Base-by-base conservation (phyloP, 2,888 invertebrate species). In the Catocala sponsa region DNA sequence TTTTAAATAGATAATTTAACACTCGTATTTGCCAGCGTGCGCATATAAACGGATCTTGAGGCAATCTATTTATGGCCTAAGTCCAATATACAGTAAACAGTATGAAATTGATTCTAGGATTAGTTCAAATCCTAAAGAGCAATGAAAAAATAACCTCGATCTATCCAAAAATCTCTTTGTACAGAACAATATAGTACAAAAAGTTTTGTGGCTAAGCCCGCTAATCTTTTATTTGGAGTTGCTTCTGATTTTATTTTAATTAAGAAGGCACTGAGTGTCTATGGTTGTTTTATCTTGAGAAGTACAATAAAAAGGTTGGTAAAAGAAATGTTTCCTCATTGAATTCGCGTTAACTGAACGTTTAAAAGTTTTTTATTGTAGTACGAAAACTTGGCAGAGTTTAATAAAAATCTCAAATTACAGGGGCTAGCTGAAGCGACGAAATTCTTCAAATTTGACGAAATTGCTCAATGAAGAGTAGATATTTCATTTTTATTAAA, bases 341-440 rank as follows among this genome's bases (percentile, higher is more conserved):
- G 59, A 65, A 60, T 60, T 61, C 42, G 12, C 50, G 56, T 59
- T 53, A 67, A 59, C 15, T 52, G n/a, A 49, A 50, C n/a, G 57
- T 47, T 57, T 52, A 55, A 35, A 41, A 55, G 12, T n/a, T 55
- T 48, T 38, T 48, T 46, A 54, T 41, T 48, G 41, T 35, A 41
- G 13, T 41, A 33, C 49, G 25, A 52, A 65, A 63, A 65, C 48
- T 74, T 65, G 35, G 33, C 13, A n/a, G 46, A 59, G 46, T 65
- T 74, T 65, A 48, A 68, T 65, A 59, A 60, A 44, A 55, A 53
- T 38, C 25, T 60, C 50, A 51, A 65, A 71, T 70, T 59, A 65
- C 15, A 48, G 46, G 38, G 42, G 9, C 41, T 44, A 12, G 46
- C 6, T 32, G 54, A 55, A 48, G 43, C n/a, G 41, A 48, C 11